Conservation (phyloP, 30 jellyfish, hydroid and myxozoan species). For the Mastigias papua region DNA sequence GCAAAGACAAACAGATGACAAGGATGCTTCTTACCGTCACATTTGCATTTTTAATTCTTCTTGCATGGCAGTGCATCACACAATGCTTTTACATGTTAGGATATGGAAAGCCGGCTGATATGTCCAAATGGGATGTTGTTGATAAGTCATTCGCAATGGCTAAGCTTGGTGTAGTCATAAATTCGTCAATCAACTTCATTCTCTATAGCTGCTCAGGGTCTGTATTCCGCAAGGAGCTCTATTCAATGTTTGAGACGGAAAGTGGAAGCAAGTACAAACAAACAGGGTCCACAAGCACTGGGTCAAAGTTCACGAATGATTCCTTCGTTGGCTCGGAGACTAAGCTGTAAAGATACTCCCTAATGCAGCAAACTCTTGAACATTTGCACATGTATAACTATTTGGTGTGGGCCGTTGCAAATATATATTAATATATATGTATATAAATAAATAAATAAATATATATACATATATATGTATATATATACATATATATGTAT, state of each 20-base stretch:
- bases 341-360: constrained; percentile 1
- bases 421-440: too few relatives aligned
- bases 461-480: too few relatives aligned
- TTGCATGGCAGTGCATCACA: constrained; percentile 93
- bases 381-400: too few relatives aligned
- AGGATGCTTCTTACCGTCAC: constrained; percentile 73
- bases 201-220: constrained; percentile 81
- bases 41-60: constrained; percentile 74
- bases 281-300: constrained; percentile 20
- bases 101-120: background rate
- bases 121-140: constrained; percentile 56
- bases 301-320: constrained; percentile 31
- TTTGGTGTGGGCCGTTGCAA: too few relatives aligned
- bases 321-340: constrained; percentile 17
- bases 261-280: background rate
- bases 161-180: constrained; percentile 85
- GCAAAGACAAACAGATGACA: constrained; percentile 82
- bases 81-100: constrained; percentile 89
- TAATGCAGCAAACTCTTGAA: too few relatives aligned
- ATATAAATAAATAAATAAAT: too few relatives aligned
- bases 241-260: constrained; percentile 7
- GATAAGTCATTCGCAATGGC: constrained; percentile 86
- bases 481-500: too few relatives aligned
- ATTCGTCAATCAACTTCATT: constrained; percentile 87
- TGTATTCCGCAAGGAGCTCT: constrained; percentile 78